These are phyloP conservation scores for Alauda arvensis DNA, from an alignment of 2,797 vertebrate species.

Conservation along the genomic window DNA sequence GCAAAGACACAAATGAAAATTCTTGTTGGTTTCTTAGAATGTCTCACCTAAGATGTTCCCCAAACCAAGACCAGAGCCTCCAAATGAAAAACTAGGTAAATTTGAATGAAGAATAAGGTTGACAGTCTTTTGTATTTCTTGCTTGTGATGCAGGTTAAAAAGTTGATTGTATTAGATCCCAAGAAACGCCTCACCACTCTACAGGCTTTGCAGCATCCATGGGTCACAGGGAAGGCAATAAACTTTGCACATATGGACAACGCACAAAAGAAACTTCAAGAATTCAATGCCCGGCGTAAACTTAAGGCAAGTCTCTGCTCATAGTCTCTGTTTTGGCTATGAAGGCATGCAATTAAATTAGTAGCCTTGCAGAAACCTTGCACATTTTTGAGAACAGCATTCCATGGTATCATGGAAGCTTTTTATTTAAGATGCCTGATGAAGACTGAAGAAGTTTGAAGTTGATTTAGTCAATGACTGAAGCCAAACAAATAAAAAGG, in stretches of 20 bases:
- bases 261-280: constrained; percentile 87
- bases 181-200: constrained; percentile 84
- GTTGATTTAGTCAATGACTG: neutral
- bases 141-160: constrained; percentile 76
- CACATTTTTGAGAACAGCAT: neutral
- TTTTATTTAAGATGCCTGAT: neutral
- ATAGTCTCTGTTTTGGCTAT: neutral
- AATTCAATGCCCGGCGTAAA: constrained; percentile 88
- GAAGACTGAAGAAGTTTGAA: neutral
- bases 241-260: constrained; percentile 89
- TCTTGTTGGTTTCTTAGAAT: neutral
- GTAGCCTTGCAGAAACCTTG: neutral
- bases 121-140: neutral
- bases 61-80: neutral
- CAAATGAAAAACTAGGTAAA: neutral
- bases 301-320: constrained; percentile 76
- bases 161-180: constrained; percentile 85
- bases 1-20: neutral
- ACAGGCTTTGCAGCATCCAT: constrained; percentile 85
- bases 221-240: constrained; percentile 86
- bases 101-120: neutral
- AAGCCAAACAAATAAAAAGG: neutral
- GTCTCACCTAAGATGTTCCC: neutral
- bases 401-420: neutral
- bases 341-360: neutral